Base-by-base conservation (phyloP, 2,888 invertebrate genomes). In the Acronicta aceris region DNA sequence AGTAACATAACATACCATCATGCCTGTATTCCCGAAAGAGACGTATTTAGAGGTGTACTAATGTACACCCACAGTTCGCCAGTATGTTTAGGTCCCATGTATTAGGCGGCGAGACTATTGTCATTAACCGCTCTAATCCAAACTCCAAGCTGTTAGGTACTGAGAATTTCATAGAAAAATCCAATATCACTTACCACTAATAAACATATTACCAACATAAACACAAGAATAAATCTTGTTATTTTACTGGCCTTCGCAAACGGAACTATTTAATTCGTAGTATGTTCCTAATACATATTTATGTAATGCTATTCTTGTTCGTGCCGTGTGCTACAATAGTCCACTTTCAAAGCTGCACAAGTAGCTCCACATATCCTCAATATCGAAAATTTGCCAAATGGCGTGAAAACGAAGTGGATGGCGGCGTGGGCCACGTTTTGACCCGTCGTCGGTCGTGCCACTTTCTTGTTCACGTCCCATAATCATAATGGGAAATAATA, bases 401-500 rank as follows among this genome's bases (percentile, higher is more conserved):
- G 85, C 84, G 87, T 87, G 88, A 88, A 92, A 88, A 91, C 85
- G 71, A 81, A 87, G 78, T 74, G 67, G 78, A 81, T 71, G 71
- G 71, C 74, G 73, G 76, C 81, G 82, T 83, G 85, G 62, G 79
- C 81, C 85, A 84, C 86, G 87, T 75, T 81, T 70, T 84, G 85
- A 87, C 84, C 86, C 83, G 81, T 68, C 81, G 69, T 63, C 81
- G 66, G 74, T 75, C 85, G 86, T 82, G 86, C 87, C 86, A 83
- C 89, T 92, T 91, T 92, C 91, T 86, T 89, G 84, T 87, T 84
- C 87, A 81, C 84, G 82, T 87, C 83, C 86, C 88, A 88, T 89
- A 87, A 89, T 87, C 86, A 85, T 91, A 89, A 91, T 91, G 87
- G 88, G 86, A 84, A 86, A 86, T 91, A 89, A 90, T 91, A 87